Base-by-base conservation (phyloP, 2,888 invertebrate genomes). In the Cataglyphis albicans region DNA sequence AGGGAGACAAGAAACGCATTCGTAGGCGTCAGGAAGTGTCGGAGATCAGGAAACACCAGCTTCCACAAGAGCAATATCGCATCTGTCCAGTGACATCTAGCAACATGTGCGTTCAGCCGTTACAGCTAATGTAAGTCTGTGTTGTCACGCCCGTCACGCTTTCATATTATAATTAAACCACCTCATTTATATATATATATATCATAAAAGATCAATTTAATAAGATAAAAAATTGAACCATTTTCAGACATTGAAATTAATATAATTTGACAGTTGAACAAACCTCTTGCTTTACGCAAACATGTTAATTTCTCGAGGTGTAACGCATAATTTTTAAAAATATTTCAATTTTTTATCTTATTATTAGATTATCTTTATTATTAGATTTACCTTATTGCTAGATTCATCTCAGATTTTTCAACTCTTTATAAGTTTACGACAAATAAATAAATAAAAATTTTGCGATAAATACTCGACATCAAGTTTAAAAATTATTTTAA, bases 1-100 rank as follows among this genome's bases (percentile, higher is more conserved):
- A 4, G 29, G n/a, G 64, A 55, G 59, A 48, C 52, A n/a, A 35
- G 32, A 57, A 35, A 15, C 57, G 61, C 38, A 25, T 41, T 64
- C 21, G 61, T 61, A 48, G 32, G 35, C 68, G 73, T 52, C 91
- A 91, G 92, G 91, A 93, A 93, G 92, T 92, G 92, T 92, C 92
- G 90, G 72, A 86, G 89, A 90, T 89, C 88, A 86, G 82, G 76
- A 87, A 87, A 88, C 81, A 85, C 82, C 82, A 65, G 83, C 84
- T 87, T 85, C 89, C 84, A 89, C 82, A 90, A 90, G 88, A 90
- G 90, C 92, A 93, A 93, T 93, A 93, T 93, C 92, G 90, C 93
- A 93, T 93, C 93, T 93, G 93, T 93, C 93, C 91, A 83, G 86
- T 91, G 90, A 91, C 91, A 92, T 93, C 91, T 92, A 88, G 76